phyloP scores from a whole-genome alignment of 2,888 invertebrate genomes.

The Himalopsyche japonica region DNA sequence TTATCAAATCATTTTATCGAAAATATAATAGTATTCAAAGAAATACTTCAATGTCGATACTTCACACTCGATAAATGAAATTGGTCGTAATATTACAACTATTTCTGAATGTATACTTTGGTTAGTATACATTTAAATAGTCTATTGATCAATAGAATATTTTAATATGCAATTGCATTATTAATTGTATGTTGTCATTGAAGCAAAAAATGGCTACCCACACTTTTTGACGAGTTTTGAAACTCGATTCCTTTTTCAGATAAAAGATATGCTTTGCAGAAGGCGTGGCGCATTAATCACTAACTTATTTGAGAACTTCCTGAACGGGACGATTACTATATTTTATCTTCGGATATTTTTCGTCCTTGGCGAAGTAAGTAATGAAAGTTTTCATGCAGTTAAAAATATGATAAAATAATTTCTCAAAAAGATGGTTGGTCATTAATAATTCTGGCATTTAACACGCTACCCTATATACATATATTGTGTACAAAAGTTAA shows the following conservation, averaged over 20 bases:
- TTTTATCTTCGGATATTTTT: background rate
- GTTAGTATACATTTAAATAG: no score
- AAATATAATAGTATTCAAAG: no score
- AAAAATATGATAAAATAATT: background rate
- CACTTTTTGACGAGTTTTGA: background rate
- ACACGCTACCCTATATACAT: no score
- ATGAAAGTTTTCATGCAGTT: background rate
- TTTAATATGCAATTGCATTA: background rate
- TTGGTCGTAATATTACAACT: no score
- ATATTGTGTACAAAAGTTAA: no score
- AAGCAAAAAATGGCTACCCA: background rate
- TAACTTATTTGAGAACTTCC: background rate
- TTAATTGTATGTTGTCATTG: background rate
- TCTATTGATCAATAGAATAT: no score
- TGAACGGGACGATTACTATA: background rate
- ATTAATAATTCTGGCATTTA: no score
- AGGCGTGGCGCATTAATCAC: slow-evolving; percentile 4
- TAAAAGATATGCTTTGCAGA: background rate
- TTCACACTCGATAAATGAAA: no score
- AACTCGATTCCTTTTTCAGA: background rate
- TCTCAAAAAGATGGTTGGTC: background rate
- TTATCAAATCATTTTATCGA: no score
- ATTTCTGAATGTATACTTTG: no score
- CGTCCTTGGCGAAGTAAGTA: background rate
- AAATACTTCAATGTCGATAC: no score